Evolutionary conservation across 2,113 vertebrate species (phyloP).

Genomic region (Ellobius talpinus): DNA sequence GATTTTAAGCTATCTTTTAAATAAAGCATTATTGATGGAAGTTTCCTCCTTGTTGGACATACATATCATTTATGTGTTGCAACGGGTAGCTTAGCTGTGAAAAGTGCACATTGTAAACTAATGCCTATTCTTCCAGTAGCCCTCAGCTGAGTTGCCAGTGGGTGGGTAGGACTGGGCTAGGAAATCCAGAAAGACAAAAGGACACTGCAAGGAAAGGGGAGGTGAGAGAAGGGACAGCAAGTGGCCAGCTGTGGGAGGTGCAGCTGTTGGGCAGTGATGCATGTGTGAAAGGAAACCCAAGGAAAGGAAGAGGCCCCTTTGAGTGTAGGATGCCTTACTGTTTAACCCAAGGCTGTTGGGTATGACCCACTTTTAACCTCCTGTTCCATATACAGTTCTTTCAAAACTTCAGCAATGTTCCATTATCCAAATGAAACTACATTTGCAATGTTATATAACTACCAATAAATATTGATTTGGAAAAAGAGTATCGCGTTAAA

Average conservation of each 20-base stretch:
- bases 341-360: not conserved
- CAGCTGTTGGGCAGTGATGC: not conserved
- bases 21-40: not conserved
- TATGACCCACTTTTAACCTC: not conserved
- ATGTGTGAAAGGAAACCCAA: not conserved
- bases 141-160: not conserved
- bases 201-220: not conserved
- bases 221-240: not conserved
- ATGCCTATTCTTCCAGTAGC: not conserved
- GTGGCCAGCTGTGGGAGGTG: not conserved
- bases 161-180: not conserved
- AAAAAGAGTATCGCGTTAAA: conserved; percentile 41
- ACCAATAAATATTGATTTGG: conserved; percentile 7
- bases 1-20: not conserved
- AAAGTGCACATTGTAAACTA: not conserved
- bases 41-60: not conserved
- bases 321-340: not conserved
- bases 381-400: conserved; percentile 50
- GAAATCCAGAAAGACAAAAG: conserved; percentile 45
- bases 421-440: conserved; percentile 52
- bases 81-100: not conserved
- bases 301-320: not conserved
- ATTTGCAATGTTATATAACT: conserved; percentile 46
- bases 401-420: conserved; percentile 29
- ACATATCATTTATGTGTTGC: not conserved